Percentiles rank a stretch among this genome's conserved stretches.
These are phyloP conservation scores for Meloe dianella DNA, from an alignment of 2,888 invertebrate species.

Conservation along the genomic window DNA sequence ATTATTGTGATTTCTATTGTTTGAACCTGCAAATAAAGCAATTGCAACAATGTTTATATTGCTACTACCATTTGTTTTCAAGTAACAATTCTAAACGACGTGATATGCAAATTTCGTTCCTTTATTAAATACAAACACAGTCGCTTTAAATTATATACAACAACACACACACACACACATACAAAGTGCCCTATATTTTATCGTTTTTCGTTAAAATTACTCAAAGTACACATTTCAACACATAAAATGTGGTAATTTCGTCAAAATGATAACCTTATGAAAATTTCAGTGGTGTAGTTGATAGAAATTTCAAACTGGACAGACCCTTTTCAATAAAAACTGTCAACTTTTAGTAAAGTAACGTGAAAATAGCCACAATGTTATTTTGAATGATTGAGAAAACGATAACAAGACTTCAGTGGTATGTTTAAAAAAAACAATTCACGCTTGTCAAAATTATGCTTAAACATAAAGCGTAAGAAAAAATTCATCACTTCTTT, in stretches of 20 bases:
- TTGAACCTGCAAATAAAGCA: neutral
- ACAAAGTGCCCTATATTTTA: neutral
- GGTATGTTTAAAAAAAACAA: no score
- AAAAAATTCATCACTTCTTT: neutral
- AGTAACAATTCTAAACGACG: neutral
- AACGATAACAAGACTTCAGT: no score
- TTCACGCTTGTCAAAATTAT: no score
- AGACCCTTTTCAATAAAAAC: neutral
- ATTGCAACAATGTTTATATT: neutral
- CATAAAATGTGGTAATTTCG: neutral
- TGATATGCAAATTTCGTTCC: slow-evolving; percentile 3
- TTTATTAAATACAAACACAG: slow-evolving; percentile 3
- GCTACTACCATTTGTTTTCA: neutral
- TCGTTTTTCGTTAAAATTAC: neutral
- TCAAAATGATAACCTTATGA: neutral
- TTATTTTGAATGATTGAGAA: no score
- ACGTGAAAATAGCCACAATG: no score
- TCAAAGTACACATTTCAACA: neutral
- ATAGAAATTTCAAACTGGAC: neutral
- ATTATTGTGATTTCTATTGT: neutral
- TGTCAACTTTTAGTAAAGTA: no score
- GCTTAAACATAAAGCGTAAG: neutral
- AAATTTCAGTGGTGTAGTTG: neutral
- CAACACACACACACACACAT: neutral
- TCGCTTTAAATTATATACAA: neutral